These are phyloP conservation scores for Lasioglossum pauxillum DNA, from an alignment of 2,888 invertebrate species.

Conservation along the genomic window DNA sequence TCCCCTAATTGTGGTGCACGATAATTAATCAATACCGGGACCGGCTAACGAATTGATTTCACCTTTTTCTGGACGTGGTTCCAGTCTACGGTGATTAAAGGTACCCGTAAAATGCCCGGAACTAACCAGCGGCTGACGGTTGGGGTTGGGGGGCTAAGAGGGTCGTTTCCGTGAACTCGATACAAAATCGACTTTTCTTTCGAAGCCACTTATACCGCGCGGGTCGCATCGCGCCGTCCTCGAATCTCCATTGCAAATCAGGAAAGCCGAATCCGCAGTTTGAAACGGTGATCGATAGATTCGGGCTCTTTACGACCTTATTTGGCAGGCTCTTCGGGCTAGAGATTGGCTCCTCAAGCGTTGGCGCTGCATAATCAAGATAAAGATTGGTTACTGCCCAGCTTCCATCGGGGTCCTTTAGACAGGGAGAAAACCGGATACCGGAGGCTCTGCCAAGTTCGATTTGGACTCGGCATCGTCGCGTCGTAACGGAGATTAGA, in stretches of 20 bases:
- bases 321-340: slow-evolving; percentile 71
- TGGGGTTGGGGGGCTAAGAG: not conserved
- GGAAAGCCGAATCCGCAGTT: slow-evolving; percentile 59
- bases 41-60: slow-evolving; percentile 8
- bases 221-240: slow-evolving; percentile 24
- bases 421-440: slow-evolving; percentile 59
- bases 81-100: slow-evolving; percentile 15
- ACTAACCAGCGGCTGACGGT: slow-evolving; percentile 11
- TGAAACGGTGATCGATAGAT: slow-evolving; percentile 68
- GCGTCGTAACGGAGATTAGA: slow-evolving; percentile 77
- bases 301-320: slow-evolving; percentile 71
- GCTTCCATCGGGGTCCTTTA: slow-evolving; percentile 50
- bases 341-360: slow-evolving; percentile 67
- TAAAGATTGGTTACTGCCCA: slow-evolving; percentile 73
- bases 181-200: slow-evolving; percentile 43
- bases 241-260: slow-evolving; percentile 66
- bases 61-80: not conserved
- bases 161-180: slow-evolving; percentile 23
- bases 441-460: slow-evolving; percentile 75
- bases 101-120: not conserved
- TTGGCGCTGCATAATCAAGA: slow-evolving; percentile 78
- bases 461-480: slow-evolving; percentile 72
- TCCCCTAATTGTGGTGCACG: slow-evolving; percentile 8
- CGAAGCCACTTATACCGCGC: slow-evolving; percentile 38
- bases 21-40: slow-evolving; percentile 9